phyloP scores from a whole-genome alignment of 2,888 invertebrate species.

The Formica aserva region DNA sequence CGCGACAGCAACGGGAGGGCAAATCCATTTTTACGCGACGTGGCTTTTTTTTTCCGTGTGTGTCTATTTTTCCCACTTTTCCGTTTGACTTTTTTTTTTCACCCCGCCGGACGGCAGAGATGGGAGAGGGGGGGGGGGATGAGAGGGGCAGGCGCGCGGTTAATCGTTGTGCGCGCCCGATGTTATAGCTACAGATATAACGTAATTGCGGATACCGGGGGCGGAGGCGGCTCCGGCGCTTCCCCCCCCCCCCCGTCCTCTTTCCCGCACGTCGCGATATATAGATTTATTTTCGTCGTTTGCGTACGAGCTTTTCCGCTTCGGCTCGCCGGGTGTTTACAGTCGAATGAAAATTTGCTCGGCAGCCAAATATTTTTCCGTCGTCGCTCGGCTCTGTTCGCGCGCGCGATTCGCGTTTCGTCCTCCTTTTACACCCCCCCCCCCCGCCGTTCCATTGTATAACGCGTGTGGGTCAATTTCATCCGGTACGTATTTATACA shows the following conservation, averaged over 20 bases:
- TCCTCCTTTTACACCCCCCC: too few species aligned
- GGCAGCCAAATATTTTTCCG: slow-evolving; percentile 76
- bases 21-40: slow-evolving; percentile 53
- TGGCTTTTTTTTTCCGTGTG: slow-evolving; percentile 21
- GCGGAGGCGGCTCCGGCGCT: slow-evolving; percentile 11
- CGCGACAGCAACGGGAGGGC: slow-evolving; percentile 28
- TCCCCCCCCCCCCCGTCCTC: neutral
- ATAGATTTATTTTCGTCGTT: slow-evolving; percentile 76
- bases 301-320: slow-evolving; percentile 76
- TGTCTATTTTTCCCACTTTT: slow-evolving; percentile 35
- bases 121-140: neutral
- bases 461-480: slow-evolving; percentile 63
- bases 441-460: neutral
- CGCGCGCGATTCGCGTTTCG: slow-evolving; percentile 3
- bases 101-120: slow-evolving; percentile 7
- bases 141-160: slow-evolving; percentile 16
- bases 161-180: slow-evolving; percentile 60
- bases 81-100: slow-evolving; percentile 23
- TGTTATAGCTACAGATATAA: slow-evolving; percentile 66
- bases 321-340: slow-evolving; percentile 74
- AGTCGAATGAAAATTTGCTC: slow-evolving; percentile 78
- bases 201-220: slow-evolving; percentile 74
- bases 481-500: slow-evolving; percentile 60
- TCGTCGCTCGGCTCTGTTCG: slow-evolving; percentile 52
- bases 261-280: slow-evolving; percentile 55